These are phyloP conservation scores for Pterostichus madidus DNA, from an alignment of 2,888 invertebrate genomes.

Conservation along the genomic window DNA sequence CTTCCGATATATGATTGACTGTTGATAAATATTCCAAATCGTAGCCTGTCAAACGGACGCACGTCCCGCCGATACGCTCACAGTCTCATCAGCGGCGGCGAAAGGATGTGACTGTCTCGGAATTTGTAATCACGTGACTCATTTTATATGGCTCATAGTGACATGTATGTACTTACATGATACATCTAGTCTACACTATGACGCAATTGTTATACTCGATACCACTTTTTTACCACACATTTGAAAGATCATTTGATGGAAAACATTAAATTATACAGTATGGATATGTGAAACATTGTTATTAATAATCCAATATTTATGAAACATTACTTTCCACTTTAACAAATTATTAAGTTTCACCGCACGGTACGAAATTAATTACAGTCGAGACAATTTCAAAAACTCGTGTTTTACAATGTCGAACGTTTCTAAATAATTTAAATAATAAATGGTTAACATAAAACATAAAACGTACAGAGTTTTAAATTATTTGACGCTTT, in stretches of 20 bases:
- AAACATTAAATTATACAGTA: too few relatives aligned
- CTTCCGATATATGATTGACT: background rate
- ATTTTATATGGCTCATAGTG: background rate
- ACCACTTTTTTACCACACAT: slow-evolving; percentile 1
- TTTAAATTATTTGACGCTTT: too few relatives aligned
- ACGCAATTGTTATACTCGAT: slow-evolving; percentile 26
- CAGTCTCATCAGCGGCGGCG: background rate
- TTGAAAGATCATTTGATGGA: background rate
- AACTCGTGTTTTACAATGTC: too few relatives aligned
- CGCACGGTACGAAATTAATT: too few relatives aligned
- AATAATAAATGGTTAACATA: too few relatives aligned
- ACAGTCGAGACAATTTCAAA: too few relatives aligned
- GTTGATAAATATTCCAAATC: slow-evolving; percentile 1
- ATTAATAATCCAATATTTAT: too few relatives aligned
- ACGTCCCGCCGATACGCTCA: slow-evolving; percentile 5
- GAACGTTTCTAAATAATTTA: too few relatives aligned
- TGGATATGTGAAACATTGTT: too few relatives aligned
- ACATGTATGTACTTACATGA: slow-evolving; percentile 3
- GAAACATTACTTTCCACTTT: too few relatives aligned
- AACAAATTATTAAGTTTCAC: too few relatives aligned
- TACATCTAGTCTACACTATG: slow-evolving; percentile 2
- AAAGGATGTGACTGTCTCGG: slow-evolving; percentile 37
- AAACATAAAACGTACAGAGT: too few relatives aligned
- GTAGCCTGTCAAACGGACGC: background rate
- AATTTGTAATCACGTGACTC: slow-evolving; percentile 48